Evolutionary conservation across 2,113 vertebrate species (phyloP), one percentile per base, ranked within the genome.

Genomic region (Garra rufa): DNA sequence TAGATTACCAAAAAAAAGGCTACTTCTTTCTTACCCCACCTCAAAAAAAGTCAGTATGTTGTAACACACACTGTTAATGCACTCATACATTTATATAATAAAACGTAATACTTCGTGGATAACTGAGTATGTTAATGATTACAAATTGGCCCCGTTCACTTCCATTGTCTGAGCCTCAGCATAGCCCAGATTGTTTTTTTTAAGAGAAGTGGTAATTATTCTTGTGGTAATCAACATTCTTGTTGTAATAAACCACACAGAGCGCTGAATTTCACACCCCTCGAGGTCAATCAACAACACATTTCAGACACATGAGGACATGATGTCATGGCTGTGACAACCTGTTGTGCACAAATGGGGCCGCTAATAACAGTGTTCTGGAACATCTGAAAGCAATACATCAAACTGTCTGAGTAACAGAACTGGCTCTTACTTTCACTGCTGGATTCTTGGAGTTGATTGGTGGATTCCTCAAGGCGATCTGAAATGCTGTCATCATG

Each of bases 401-500:
- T 75, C 44, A 19, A 28, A 17, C 44, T 19, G 71, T 50, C 14
- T 2, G 44, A 61, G 24, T 17, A 52, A 26, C 28, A 24, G 43
- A 67, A 24, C 4, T 17, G 9, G 10, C 14, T 65, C 38, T 87
- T 94, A 97, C 96, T 95, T 97, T 97, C 86, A 93, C 82, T 0
- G 94, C 94, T 76, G 91, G 94, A 89, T 90, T 96, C 93, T 94
- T 95, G 73, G 87, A 90, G 92, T 88, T 93, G 67, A 91, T 87
- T 0, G 95, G 95, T 46, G 93, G 91, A 88, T 94, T 95, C 88
- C 92, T 87, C 77, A 97, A 88, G 59, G 94, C 96, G 0, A 94
- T 89, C 0, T 96, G 96, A 86, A 97, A 95, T 0, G 96, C 96
- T 6, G 93, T 90, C 46, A 96, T 93, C 93, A 95, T 93, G 83